Evolutionary conservation across 2,888 invertebrate species (phyloP).

Genomic region (Malthinus seriepunctatus): DNA sequence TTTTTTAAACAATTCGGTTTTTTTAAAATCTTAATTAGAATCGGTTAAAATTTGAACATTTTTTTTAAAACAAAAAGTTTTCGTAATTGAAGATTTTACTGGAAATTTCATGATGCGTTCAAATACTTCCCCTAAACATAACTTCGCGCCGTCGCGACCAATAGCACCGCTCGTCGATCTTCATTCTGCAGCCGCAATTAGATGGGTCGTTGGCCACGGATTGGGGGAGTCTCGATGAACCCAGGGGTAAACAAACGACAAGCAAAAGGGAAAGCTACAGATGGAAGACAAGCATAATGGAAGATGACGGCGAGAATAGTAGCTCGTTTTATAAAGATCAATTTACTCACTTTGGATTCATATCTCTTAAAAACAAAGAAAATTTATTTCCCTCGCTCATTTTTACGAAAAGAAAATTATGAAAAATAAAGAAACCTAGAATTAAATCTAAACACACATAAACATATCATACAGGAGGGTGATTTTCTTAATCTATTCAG

Average conservation of each 20-base stretch:
- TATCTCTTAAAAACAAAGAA: constrained; percentile 38
- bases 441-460: too few relatives aligned
- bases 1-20: background rate
- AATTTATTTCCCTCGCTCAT: constrained; percentile 19
- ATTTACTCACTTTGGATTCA: constrained; percentile 38
- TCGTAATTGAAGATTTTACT: constrained; percentile 10
- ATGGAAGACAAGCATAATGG: constrained; percentile 48
- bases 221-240: constrained; percentile 33
- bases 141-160: constrained; percentile 58
- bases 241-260: constrained; percentile 30
- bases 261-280: constrained; percentile 42
- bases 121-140: constrained; percentile 38
- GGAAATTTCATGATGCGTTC: constrained; percentile 39
- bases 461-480: too few relatives aligned
- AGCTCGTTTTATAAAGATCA: constrained; percentile 41
- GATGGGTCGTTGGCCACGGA: constrained; percentile 67
- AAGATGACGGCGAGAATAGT: constrained; percentile 50
- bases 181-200: constrained; percentile 71
- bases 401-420: constrained; percentile 25
- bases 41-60: background rate
- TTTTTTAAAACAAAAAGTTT: background rate
- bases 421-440: constrained; percentile 15
- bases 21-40: background rate
- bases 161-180: constrained; percentile 71
- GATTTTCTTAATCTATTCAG: too few relatives aligned